A percentile compares a stretch with the other conserved stretches of the same genome.
phyloP scores from a whole-genome alignment of 1,140 invertebrate genomes.

The Macrocentrus cingulum region DNA sequence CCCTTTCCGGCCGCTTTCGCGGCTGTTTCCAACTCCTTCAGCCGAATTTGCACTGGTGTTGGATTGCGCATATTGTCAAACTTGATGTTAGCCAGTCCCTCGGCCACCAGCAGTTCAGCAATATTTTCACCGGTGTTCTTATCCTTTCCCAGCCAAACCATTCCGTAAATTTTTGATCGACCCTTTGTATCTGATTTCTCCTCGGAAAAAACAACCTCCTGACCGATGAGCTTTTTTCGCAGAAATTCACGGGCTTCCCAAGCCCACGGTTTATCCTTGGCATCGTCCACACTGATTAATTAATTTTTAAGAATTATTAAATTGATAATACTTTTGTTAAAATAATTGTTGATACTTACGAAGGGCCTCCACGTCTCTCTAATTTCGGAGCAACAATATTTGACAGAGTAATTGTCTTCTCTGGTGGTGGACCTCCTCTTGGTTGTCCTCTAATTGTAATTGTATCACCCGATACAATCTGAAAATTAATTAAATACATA shows the following conservation, averaged over 20 bases:
- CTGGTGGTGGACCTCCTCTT: slow-evolving; percentile 80
- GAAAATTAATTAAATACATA: slow-evolving; percentile 21
- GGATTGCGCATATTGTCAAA: slow-evolving; percentile 71
- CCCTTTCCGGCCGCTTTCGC: slow-evolving; percentile 87
- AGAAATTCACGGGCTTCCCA: slow-evolving; percentile 96
- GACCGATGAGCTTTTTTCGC: slow-evolving; percentile 87
- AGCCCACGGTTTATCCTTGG: slow-evolving; percentile 90
- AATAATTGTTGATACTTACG: slow-evolving; percentile 29
- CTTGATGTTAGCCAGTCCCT: slow-evolving; percentile 85
- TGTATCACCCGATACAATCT: slow-evolving; percentile 52
- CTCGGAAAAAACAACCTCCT: slow-evolving; percentile 79
- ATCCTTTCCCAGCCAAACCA: slow-evolving; percentile 83
- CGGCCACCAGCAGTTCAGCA: slow-evolving; percentile 80
- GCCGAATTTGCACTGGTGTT: slow-evolving; percentile 65
- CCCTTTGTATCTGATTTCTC: slow-evolving; percentile 73
- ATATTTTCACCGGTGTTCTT: slow-evolving; percentile 77
- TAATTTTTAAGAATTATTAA: no score
- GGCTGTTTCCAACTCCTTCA: slow-evolving; percentile 87
- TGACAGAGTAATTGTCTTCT: slow-evolving; percentile 86
- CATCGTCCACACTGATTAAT: no score
- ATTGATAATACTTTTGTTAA: slow-evolving; percentile 16
- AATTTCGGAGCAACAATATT: slow-evolving; percentile 91
- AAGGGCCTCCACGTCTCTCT: slow-evolving; percentile 63
- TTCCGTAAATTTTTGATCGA: slow-evolving; percentile 85
- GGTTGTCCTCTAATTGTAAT: slow-evolving; percentile 50